Conservation (phyloP, 2,888 invertebrate genomes). For the Automeris io region DNA sequence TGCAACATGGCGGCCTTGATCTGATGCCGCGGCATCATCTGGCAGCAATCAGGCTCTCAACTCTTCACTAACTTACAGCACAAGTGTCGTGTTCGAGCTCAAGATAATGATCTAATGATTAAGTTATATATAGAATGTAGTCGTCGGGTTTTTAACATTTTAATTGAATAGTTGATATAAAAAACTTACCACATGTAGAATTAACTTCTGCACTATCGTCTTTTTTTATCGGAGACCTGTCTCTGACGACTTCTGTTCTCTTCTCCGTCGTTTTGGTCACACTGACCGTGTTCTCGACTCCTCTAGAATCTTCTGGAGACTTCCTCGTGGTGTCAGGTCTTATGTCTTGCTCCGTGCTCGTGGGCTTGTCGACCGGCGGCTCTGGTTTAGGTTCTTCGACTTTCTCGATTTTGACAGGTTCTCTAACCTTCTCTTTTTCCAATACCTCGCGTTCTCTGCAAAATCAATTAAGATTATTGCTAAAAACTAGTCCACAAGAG, state of each 20-base stretch:
- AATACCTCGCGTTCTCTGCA: slow-evolving; percentile 42
- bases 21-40: no score
- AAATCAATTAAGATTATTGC: neutral
- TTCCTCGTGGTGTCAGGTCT: slow-evolving; percentile 42
- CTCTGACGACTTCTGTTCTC: slow-evolving; percentile 22
- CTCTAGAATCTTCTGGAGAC: slow-evolving; percentile 31
- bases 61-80: neutral
- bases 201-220: slow-evolving; percentile 48
- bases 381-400: slow-evolving; percentile 17
- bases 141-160: no score
- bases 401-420: slow-evolving; percentile 15
- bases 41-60: no score
- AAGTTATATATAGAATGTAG: no score
- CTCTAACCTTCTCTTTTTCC: slow-evolving; percentile 26
- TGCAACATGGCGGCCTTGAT: no score
- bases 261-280: slow-evolving; percentile 11
- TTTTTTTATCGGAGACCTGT: slow-evolving; percentile 31
- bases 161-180: no score
- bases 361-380: slow-evolving; percentile 11
- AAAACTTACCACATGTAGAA: slow-evolving; percentile 56
- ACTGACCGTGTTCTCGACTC: neutral
- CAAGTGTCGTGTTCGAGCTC: no score
- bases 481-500: neutral
- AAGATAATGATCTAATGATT: no score
- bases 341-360: slow-evolving; percentile 17